Conservation (phyloP, 2,888 invertebrate species). For the Argyresthia goedartella region DNA sequence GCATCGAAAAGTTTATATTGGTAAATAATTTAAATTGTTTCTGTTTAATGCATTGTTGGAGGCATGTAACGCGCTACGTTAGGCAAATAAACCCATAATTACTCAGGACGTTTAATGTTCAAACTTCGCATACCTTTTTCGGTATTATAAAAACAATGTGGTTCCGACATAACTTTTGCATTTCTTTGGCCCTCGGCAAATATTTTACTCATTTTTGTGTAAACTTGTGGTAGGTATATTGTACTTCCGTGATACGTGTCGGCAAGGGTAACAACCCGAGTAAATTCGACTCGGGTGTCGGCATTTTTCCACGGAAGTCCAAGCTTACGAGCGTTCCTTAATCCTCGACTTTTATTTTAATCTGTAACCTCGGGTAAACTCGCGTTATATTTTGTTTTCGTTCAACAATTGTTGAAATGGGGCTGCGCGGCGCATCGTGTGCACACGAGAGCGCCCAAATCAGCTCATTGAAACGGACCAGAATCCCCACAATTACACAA, state of each 20-base stretch:
- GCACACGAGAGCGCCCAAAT: background rate
- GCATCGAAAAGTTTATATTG: no score
- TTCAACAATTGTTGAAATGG: constrained; percentile 26
- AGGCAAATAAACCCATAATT: no score
- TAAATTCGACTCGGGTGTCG: background rate
- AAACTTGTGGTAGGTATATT: background rate
- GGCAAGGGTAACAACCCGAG: constrained; percentile 15
- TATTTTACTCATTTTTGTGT: constrained; percentile 18
- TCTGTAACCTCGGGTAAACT: constrained; percentile 37
- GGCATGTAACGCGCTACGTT: no score
- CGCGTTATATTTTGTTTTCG: background rate
- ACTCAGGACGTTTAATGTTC: no score
- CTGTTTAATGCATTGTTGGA: no score
- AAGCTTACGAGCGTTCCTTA: background rate
- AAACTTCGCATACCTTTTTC: no score
- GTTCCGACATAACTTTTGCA: constrained; percentile 21
- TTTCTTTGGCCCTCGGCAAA: constrained; percentile 21
- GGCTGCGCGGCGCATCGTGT: constrained; percentile 40
- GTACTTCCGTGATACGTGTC: constrained; percentile 10
- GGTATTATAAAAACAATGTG: constrained; percentile 14
- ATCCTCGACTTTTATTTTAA: background rate
- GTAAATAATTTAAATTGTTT: no score
- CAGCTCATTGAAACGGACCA: no score
- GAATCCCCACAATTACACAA: background rate
- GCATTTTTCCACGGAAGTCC: background rate